A percentile compares a stretch with the other conserved stretches of the same genome.
phyloP scores from a whole-genome alignment of 2,797 vertebrate genomes.

The Leucoraja ocellata region DNA sequence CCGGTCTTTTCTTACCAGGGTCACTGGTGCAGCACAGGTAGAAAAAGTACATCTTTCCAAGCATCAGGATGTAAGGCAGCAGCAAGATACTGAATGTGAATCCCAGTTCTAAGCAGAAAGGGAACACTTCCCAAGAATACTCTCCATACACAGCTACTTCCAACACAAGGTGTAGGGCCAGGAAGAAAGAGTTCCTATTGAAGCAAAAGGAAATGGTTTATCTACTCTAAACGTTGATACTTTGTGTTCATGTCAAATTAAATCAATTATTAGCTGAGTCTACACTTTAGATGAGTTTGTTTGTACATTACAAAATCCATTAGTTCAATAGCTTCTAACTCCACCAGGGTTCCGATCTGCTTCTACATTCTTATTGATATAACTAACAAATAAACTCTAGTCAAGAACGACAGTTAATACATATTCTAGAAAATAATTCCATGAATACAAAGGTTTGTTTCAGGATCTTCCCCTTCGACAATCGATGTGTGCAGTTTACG shows the following conservation, averaged over 20 bases:
- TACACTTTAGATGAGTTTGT: background rate
- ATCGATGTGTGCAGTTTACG: background rate
- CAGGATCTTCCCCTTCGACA: background rate
- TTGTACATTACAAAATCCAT: background rate
- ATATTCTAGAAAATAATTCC: background rate
- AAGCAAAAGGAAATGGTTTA: conserved; percentile 12
- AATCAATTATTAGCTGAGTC: background rate
- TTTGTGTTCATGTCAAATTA: background rate
- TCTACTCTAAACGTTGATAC: background rate
- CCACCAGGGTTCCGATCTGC: background rate
- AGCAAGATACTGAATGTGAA: conserved; percentile 60
- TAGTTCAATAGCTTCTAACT: background rate
- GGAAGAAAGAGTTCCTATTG: conserved; percentile 71
- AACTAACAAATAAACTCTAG: background rate
- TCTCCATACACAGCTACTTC: conserved; percentile 75
- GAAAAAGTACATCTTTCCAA: conserved; percentile 67
- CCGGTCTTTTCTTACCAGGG: conserved; percentile 66
- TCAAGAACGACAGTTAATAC: background rate
- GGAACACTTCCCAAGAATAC: conserved; percentile 79
- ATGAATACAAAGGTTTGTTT: background rate
- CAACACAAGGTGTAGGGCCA: conserved; percentile 71
- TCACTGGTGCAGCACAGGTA: conserved; percentile 69
- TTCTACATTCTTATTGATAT: background rate
- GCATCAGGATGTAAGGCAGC: conserved; percentile 77
- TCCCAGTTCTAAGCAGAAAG: conserved; percentile 78